These are phyloP conservation scores for Galbula dea DNA, from an alignment of 2,113 vertebrate genomes.

Conservation along the genomic window DNA sequence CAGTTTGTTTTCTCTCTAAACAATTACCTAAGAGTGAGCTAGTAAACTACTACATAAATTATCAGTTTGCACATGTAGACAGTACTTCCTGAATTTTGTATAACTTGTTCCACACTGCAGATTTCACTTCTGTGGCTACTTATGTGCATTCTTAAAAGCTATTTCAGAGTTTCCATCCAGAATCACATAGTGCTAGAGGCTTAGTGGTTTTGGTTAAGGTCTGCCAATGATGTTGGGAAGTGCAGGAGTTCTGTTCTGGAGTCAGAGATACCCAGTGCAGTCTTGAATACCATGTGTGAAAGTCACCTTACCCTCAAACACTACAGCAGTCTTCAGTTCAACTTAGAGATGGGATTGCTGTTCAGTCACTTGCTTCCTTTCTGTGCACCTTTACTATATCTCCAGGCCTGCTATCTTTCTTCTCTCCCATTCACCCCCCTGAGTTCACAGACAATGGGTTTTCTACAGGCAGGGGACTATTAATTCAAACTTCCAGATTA, in stretches of 20 bases:
- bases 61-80: background rate
- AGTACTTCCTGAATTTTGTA: background rate
- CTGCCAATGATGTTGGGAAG: background rate
- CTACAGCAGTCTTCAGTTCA: background rate
- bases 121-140: background rate
- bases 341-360: background rate
- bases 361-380: background rate
- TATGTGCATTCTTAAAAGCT: background rate
- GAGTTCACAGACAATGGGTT: background rate
- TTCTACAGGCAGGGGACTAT: background rate
- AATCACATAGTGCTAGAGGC: background rate
- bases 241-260: background rate
- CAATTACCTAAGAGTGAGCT: background rate
- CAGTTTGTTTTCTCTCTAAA: background rate
- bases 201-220: background rate
- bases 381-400: background rate
- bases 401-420: background rate
- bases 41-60: background rate
- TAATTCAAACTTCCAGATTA: constrained; percentile 14
- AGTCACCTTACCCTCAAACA: background rate
- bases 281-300: background rate
- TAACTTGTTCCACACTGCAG: background rate
- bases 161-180: background rate
- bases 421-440: background rate
- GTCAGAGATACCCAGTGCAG: background rate